A percentile compares a stretch with the other conserved stretches of the same genome.
Evolutionary conservation across 2,888 invertebrate genomes (phyloP).

Genomic region (Erynnis tages): DNA sequence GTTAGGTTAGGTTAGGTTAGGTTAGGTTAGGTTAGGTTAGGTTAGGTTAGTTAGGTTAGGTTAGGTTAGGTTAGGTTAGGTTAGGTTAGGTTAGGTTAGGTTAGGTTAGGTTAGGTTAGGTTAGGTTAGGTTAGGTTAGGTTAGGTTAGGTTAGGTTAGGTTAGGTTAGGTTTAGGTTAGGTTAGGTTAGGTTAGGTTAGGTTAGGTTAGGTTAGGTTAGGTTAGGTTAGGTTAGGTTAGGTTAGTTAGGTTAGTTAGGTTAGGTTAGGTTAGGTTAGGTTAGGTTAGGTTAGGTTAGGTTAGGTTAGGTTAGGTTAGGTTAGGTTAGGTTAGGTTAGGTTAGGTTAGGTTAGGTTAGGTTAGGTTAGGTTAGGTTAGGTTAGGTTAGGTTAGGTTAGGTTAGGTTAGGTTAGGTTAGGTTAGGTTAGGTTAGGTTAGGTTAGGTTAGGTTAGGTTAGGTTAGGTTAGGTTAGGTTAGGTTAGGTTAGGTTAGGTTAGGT

Average conservation of each 20-base stretch:
- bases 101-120: no score
- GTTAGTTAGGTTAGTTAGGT: slow-evolving; percentile 5
- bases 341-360: slow-evolving; percentile 21
- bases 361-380: slow-evolving; percentile 36
- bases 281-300: slow-evolving; percentile 22
- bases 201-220: not conserved
- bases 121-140: no score
- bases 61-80: no score
- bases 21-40: no score
- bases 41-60: no score
- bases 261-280: not conserved
- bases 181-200: not conserved
- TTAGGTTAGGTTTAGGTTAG: not conserved
- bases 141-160: no score
- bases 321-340: slow-evolving; percentile 19
- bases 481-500: slow-evolving; percentile 27
- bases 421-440: slow-evolving; percentile 33
- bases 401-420: slow-evolving; percentile 34
- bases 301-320: slow-evolving; percentile 31
- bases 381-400: slow-evolving; percentile 35
- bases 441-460: slow-evolving; percentile 30
- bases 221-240: not conserved
- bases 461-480: slow-evolving; percentile 10
- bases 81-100: no score
- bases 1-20: no score